Base-by-base conservation (phyloP, 2,113 vertebrate species). In the Hippopotamus amphibius region DNA sequence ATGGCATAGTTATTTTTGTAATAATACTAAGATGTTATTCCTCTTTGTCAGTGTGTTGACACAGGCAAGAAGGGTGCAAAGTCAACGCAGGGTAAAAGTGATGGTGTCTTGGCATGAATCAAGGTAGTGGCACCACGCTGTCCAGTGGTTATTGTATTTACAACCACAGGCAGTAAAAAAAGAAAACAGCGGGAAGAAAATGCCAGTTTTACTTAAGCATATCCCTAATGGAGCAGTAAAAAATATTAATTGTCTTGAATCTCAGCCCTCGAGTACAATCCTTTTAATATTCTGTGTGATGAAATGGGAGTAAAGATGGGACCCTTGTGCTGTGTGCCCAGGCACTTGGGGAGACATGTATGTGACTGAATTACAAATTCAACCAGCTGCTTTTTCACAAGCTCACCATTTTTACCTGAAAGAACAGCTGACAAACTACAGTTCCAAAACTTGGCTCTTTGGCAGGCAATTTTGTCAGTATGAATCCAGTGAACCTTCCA, bases 21-120 rank as follows among this genome's bases (percentile, higher is more conserved):
- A 24, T 16, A 24, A n/a, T 7, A n/a, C 53, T 50, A 15, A 22
- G 33, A 19, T 2, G 30, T 3, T 28, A 48, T 19, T 15, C 46
- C 14, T 55, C 30, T 48, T 59, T 53, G 37, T 90, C 72, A 7
- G 30, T 0, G 24, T 2, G 30, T 10, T n/a, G 28, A 5, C 10
- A 2, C 17, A 33, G 9, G 14, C 17, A 5, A 0, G 0, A 28
- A 87, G 14, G 7, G 2, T 7, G 12, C 8, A n/a, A 57, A 65
- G 5, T 5, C 0, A 0, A 12, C 2, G 1, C 24, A 3, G 4
- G 1, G 9, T 6, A 2, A 5, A 37, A 28, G 3, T 2, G 10
- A 28, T 0, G 71, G 8, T 7, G 26, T 16, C 10, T 5, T 6
- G 0, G 22, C 21, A 0, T 0, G 5, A 15, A 26, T 17, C 21